Evolutionary conservation across 2,113 vertebrate species (phyloP), one percentile per base, ranked within the genome.

Genomic region (Trichomycterus rosablanca): DNA sequence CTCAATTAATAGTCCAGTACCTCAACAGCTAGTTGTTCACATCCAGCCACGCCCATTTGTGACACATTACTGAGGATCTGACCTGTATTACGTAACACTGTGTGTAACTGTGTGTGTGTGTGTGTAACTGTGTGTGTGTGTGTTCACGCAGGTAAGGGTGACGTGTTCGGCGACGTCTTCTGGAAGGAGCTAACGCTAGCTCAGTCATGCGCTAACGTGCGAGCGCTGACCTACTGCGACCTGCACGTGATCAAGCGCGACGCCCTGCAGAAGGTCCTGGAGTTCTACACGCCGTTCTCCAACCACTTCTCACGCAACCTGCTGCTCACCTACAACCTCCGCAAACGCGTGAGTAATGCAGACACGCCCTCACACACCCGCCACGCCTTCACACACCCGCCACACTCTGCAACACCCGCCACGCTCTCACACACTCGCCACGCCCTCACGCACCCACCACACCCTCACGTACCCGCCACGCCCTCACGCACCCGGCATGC

Each of bases 281-380:
- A 99, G 30, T 99, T 99, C 88, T 99, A 99, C 84, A 95, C 94
- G 0, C 92, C 95, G 12, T 99, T 99, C 81, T 94, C 92, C 63
- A 97, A 97, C 74, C 97, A 97, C 74, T 99, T 99, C 86, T 98
- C 96, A 60, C 84, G 96, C 74, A 99, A 98, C 74, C 92, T 99
- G 71, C 89, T 98, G 70, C 90, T 99, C 57, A 99, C 96, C 1
- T 99, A 97, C 86, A 99, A 98, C 78, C 78, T 99, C 74, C 84
- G 96, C 60, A 98, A 98, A 84, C 85, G 96, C 86, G 96, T 99
- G 74, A 88, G 84, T 76, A 14, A 12, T 19, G 4, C 11, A 4
- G 2, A 20, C 10, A 45, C 18, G 10, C 10, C 9, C 8, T 9
- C 43, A 45, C 23, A 26, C 11, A 24, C 4, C 7, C 3, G 3